These are phyloP conservation scores for Geotrypetes seraphini DNA, from an alignment of 2,797 vertebrate species.

Conservation along the genomic window DNA sequence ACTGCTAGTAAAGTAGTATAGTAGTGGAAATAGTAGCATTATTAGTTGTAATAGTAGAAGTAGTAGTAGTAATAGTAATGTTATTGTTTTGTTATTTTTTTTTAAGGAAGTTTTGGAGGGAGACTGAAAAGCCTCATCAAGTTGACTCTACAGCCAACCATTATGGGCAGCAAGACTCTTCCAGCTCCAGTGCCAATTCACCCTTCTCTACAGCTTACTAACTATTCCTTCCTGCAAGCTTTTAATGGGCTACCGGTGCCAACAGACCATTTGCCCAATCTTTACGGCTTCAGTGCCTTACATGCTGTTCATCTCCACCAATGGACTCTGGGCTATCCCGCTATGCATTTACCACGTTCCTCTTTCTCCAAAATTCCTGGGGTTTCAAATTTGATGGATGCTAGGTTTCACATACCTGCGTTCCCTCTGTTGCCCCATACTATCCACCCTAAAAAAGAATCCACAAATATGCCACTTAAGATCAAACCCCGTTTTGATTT, in stretches of 20 bases:
- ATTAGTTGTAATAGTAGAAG: too few species aligned
- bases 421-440: conserved; percentile 86
- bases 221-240: conserved; percentile 89
- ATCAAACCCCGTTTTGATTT: conserved; percentile 94
- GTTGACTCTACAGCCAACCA: conserved; percentile 1
- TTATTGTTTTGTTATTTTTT: too few species aligned
- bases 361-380: conserved; percentile 81
- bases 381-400: conserved; percentile 59
- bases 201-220: conserved; percentile 85
- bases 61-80: too few species aligned
- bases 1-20: too few species aligned
- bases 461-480: conserved; percentile 52
- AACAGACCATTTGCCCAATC: conserved; percentile 77
- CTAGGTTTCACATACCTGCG: conserved; percentile 69
- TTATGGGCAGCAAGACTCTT: conserved; percentile 93
- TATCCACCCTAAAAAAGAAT: conserved; percentile 73
- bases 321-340: conserved; percentile 89
- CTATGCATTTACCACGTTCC: conserved; percentile 79
- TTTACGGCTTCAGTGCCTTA: conserved; percentile 89
- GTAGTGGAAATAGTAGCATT: too few species aligned
- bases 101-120: background rate
- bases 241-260: conserved; percentile 84
- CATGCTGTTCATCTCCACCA: conserved; percentile 93
- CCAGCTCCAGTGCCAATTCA: conserved; percentile 90
- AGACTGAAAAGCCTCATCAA: background rate